phyloP scores from a whole-genome alignment of 2,113 vertebrate genomes.

The Pagrus major region DNA sequence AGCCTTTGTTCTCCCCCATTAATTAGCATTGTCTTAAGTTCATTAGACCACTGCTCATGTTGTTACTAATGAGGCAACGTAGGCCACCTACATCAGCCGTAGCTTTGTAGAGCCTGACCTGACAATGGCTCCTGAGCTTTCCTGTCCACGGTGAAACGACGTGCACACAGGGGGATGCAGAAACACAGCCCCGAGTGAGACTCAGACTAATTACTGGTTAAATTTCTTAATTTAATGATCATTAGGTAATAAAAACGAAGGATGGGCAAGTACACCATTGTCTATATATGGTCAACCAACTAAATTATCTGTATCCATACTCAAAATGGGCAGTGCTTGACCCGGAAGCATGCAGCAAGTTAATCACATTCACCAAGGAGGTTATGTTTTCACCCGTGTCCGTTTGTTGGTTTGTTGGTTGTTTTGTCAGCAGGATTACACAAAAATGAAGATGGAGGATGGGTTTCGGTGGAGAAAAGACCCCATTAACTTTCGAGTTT shows the following conservation, averaged over 20 bases:
- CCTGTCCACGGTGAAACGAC: constrained; percentile 82
- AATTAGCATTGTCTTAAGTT: constrained; percentile 99
- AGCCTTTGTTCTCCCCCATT: constrained; percentile 94
- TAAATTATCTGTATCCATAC: too few relatives aligned
- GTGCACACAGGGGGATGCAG: constrained; percentile 43
- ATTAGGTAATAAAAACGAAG: constrained; percentile 33
- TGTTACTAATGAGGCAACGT: constrained; percentile 86
- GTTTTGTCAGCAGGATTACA: too few relatives aligned
- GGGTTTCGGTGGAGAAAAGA: too few relatives aligned
- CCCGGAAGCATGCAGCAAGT: too few relatives aligned
- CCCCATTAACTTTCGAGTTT: too few relatives aligned
- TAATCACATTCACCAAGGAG: too few relatives aligned
- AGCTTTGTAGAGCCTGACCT: constrained; percentile 91
- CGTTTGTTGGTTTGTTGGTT: too few relatives aligned
- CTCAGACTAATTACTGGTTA: constrained; percentile 36
- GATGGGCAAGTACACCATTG: too few relatives aligned
- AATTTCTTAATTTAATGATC: constrained; percentile 21
- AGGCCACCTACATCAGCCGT: constrained; percentile 87
- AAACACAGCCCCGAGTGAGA: constrained; percentile 21
- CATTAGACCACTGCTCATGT: constrained; percentile 90
- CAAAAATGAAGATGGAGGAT: too few relatives aligned
- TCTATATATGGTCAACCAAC: too few relatives aligned
- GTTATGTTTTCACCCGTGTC: too few relatives aligned
- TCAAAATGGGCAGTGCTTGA: too few relatives aligned
- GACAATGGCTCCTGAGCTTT: constrained; percentile 84